Evolutionary conservation across 2,113 vertebrate genomes (phyloP).

Genomic region (Rhinoderma darwinii): DNA sequence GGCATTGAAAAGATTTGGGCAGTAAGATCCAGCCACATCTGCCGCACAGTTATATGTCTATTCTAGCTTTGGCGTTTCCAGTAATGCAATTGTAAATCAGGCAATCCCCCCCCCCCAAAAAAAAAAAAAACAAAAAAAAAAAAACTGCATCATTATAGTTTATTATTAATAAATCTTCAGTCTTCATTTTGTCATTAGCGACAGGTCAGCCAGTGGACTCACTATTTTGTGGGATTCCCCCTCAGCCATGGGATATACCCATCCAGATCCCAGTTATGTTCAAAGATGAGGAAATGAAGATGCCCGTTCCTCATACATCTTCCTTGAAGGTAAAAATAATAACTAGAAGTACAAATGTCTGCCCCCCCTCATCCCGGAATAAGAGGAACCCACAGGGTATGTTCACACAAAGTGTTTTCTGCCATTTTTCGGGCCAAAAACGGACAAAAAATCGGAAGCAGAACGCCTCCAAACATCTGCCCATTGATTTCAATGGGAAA

Average conservation of each 20-base stretch:
- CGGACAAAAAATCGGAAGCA: too few relatives aligned
- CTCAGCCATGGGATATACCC: constrained; percentile 74
- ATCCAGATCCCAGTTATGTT: constrained; percentile 70
- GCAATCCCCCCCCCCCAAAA: too few relatives aligned
- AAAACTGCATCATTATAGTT: background rate
- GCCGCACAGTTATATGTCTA: too few relatives aligned
- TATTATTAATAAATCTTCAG: background rate
- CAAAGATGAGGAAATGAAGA: constrained; percentile 61
- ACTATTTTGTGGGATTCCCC: constrained; percentile 62
- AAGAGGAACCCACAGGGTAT: background rate
- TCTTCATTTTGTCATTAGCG: background rate
- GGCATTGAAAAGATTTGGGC: background rate
- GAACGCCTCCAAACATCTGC: too few relatives aligned
- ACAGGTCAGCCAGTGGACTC: constrained; percentile 73
- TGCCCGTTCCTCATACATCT: constrained; percentile 78
- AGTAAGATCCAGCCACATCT: too few relatives aligned
- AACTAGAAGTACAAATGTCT: background rate
- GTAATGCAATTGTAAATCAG: too few relatives aligned
- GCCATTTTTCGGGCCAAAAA: too few relatives aligned
- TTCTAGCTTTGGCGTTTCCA: too few relatives aligned
- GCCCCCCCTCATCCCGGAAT: background rate
- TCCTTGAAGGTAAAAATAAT: constrained; percentile 70
- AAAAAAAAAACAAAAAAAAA: too few relatives aligned
- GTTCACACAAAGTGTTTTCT: too few relatives aligned
- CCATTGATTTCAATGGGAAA: too few relatives aligned